Evolutionary conservation across 2,888 invertebrate species (phyloP), one percentile per base, ranked within the genome.

Genomic region (Ochlodes sylvanus): DNA sequence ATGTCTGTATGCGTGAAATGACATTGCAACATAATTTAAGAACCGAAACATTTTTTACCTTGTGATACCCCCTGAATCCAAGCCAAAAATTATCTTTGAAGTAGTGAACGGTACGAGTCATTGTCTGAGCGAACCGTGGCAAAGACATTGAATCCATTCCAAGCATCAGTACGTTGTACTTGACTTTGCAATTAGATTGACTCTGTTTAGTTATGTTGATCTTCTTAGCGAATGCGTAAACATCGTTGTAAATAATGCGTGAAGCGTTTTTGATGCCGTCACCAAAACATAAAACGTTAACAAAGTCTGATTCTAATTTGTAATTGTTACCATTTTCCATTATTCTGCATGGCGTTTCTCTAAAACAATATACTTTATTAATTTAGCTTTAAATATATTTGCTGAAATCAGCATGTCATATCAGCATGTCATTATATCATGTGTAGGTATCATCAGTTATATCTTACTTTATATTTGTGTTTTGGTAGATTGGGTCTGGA

Each of bases 91-190:
- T 95, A 19, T 95, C 94, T 56, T 95, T 89, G 42, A 98, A 90
- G 81, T 95, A 96, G 15, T 94, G 87, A 1, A 94, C 91, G 0
- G 97, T 97, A 77, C 94, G 93, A 0, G 96, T 96, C 95, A 98
- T 95, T 9, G 96, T 95, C 62, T 97, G 94, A 19, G 95, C 94
- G 67, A 97, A 94, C 81, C 98, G 97, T 52, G 97, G 89, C 67
- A 97, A 88, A 0, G 98, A 98, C 76, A 98, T 95, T 55, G 97
- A 97, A 81, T 98, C 98, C 76, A 98, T 96, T 47, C 98, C 98
- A 17, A 98, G 83, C 81, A 98, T 91, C 38, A 98, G 86, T 0
- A 98, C 95, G 69, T 94, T 94, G 74, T 92, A 93, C 75, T 80
- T 86, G 7, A 73, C 68, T 71, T 73, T 80, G 47, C 76, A 73